Evolutionary conservation across 2,888 invertebrate genomes (phyloP).

Genomic region (Clistopyga incitator): DNA sequence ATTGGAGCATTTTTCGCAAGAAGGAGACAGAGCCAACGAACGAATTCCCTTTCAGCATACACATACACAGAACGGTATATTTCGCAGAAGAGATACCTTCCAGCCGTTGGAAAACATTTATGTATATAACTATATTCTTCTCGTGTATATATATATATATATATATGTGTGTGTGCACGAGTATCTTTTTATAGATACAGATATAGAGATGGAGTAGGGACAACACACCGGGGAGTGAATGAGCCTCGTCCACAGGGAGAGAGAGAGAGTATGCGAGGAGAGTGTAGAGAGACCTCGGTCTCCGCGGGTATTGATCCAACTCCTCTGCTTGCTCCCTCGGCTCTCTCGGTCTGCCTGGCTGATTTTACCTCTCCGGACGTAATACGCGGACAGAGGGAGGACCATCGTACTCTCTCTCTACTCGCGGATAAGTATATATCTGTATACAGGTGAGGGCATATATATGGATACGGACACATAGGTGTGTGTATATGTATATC

Average conservation of each 20-base stretch:
- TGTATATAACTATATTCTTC: neutral
- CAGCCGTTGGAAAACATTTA: conserved; percentile 30
- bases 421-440: conserved; percentile 4
- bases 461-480: too few relatives aligned
- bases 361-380: conserved; percentile 80
- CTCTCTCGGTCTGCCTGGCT: conserved; percentile 74
- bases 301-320: conserved; percentile 81
- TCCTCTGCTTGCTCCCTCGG: conserved; percentile 71
- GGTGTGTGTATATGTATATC: conserved; percentile 12
- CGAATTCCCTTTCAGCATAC: conserved; percentile 43
- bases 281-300: conserved; percentile 74
- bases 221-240: conserved; percentile 58
- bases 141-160: conserved; percentile 17
- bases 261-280: conserved; percentile 64
- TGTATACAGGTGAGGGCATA: conserved; percentile 5
- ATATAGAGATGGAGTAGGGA: conserved; percentile 36
- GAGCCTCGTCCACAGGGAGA: conserved; percentile 58
- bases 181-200: conserved; percentile 20
- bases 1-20: conserved; percentile 76
- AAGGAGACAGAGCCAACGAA: conserved; percentile 60
- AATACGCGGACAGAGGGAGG: conserved; percentile 75
- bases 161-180: neutral
- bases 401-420: conserved; percentile 72
- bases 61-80: conserved; percentile 49
- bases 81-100: conserved; percentile 72